phyloP scores from a whole-genome alignment of 2,888 invertebrate genomes.

The Acrobasis suavella region DNA sequence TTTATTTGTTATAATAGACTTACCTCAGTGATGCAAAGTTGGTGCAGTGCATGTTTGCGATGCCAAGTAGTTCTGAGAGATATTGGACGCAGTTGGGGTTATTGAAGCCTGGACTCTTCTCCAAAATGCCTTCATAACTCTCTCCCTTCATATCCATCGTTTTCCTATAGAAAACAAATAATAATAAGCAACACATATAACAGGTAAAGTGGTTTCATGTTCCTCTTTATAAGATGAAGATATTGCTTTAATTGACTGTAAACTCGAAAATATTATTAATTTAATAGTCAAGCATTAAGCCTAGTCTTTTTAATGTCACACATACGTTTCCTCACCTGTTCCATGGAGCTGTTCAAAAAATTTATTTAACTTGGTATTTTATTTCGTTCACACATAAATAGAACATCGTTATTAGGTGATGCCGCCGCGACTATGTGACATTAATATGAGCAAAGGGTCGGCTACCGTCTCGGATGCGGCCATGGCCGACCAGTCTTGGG shows the following conservation, averaged over 20 bases:
- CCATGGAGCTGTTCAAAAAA: slow-evolving; percentile 81
- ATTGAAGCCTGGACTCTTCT: slow-evolving; percentile 92
- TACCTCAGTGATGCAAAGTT: slow-evolving; percentile 88
- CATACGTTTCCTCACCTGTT: slow-evolving; percentile 80
- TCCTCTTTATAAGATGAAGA: slow-evolving; percentile 52
- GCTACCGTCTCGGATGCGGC: slow-evolving; percentile 69
- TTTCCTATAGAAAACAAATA: slow-evolving; percentile 78
- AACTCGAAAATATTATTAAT: slow-evolving; percentile 51
- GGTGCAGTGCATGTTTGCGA: slow-evolving; percentile 86
- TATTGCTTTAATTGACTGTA: slow-evolving; percentile 50
- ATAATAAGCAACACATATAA: slow-evolving; percentile 43
- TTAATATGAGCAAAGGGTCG: slow-evolving; percentile 74
- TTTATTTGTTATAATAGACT: slow-evolving; percentile 31
- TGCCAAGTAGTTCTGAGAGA: slow-evolving; percentile 88
- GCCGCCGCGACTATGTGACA: slow-evolving; percentile 75
- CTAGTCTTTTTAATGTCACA: slow-evolving; percentile 68
- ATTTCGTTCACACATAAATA: slow-evolving; percentile 78
- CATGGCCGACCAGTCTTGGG: slow-evolving; percentile 65
- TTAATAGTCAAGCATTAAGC: slow-evolving; percentile 53
- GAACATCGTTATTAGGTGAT: slow-evolving; percentile 75
- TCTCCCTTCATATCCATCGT: slow-evolving; percentile 90
- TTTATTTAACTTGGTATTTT: slow-evolving; percentile 75
- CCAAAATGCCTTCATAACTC: slow-evolving; percentile 90
- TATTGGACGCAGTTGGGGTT: slow-evolving; percentile 94
- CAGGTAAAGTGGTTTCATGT: slow-evolving; percentile 37